Evolutionary conservation across 1,140 invertebrate genomes (phyloP), one percentile per base, ranked within the genome.

Genomic region (Bombus haemorrhoidalis): DNA sequence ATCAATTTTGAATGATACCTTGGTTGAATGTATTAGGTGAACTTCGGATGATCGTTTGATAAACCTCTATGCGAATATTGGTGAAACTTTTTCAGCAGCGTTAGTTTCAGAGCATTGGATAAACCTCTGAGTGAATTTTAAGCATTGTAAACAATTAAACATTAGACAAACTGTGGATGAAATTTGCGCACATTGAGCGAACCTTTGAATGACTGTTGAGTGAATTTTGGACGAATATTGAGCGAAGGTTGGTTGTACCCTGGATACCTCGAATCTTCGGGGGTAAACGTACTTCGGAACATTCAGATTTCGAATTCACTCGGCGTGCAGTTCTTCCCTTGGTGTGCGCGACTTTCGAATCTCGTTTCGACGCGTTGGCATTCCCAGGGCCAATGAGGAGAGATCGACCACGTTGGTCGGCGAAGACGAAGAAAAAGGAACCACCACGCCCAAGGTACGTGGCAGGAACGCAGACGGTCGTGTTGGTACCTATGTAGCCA

Each of bases 371-470:
- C 87, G 90, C 88, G 90, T 91, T 91, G 89, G 89, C 89, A 90
- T 90, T 90, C 91, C 81, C 83, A 79, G 87, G 90, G 91, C 91
- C 91, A 92, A 91, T 90, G 90, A 91, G 88, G 86, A 91, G 87
- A 92, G 91, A 87, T 87, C 91, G 82, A 80, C 72, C 81, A 81
- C 83, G 87, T 88, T 87, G 83, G 78, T 81, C 91, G 83, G 74
- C 87, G 80, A 88, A 89, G 86, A 92, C 77, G 87, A 91, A 91
- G 91, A 93, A 93, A 93, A 90, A 90, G 89, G 86, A 88, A 88
- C 87, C 86, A 93, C 92, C 92, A 93, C 92, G 93, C 92, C 92
- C 92, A 91, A 92, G 89, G 90, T 93, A 90, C 91, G 89, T 93
- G 92, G 87, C 88, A 92, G 87, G 89, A 91, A 89, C 92, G 91